phyloP scores from a whole-genome alignment of 2,888 invertebrate species.

The Scaptomyza caliginosa region DNA sequence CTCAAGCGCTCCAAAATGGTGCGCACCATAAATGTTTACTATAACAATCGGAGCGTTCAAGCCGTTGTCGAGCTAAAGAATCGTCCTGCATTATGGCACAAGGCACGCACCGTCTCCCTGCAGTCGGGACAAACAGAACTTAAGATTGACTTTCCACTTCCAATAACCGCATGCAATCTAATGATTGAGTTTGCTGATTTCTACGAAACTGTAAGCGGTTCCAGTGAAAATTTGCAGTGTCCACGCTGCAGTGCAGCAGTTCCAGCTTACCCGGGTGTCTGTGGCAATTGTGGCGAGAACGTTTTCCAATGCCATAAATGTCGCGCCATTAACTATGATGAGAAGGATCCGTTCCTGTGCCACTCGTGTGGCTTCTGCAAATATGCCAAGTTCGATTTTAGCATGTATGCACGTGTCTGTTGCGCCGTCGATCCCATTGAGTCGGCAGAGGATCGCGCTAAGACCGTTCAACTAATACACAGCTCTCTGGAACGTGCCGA shows the following conservation, averaged over 20 bases:
- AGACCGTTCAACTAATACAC: conserved; percentile 96
- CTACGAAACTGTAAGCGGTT: conserved; percentile 95
- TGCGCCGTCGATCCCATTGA: conserved; percentile 99
- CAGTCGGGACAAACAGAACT: conserved; percentile 97
- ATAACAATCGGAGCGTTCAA: conserved; percentile 97
- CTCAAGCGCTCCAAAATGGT: conserved; percentile 99
- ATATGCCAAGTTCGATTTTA: conserved; percentile 99
- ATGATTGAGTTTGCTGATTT: conserved; percentile 99
- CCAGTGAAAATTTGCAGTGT: conserved; percentile 96
- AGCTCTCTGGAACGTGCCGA: conserved; percentile 96
- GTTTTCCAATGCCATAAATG: conserved; percentile 99
- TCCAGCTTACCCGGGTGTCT: conserved; percentile 98
- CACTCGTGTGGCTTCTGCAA: conserved; percentile 99
- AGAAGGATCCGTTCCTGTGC: conserved; percentile 99
- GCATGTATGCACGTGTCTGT: conserved; percentile 94
- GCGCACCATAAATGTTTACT: conserved; percentile 96
- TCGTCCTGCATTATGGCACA: conserved; percentile 98
- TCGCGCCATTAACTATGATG: conserved; percentile 99
- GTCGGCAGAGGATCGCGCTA: conserved; percentile 97
- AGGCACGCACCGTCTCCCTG: conserved; percentile 95
- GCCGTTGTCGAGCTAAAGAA: conserved; percentile 99
- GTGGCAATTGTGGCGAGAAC: conserved; percentile 94
- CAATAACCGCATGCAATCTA: conserved; percentile 98
- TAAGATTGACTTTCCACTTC: conserved; percentile 97
- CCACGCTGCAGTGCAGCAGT: conserved; percentile 98